A percentile compares a stretch with the other conserved stretches of the same genome.
phyloP scores from a whole-genome alignment of 2,797 vertebrate species.

The Pelodytes ibericus region DNA sequence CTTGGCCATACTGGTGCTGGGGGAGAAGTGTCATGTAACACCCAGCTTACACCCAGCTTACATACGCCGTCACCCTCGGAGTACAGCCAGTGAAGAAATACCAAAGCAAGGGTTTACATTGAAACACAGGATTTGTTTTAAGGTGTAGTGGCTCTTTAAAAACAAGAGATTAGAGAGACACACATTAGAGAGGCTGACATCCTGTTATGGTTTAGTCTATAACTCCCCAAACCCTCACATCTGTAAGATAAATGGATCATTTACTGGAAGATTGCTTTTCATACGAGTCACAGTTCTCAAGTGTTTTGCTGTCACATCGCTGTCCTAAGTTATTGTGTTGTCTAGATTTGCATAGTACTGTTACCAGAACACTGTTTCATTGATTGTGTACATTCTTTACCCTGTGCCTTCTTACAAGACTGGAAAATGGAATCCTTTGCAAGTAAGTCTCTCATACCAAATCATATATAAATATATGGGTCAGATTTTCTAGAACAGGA shows the following conservation, averaged over 20 bases:
- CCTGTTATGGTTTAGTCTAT: not conserved
- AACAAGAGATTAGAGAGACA: no score
- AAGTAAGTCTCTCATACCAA: constrained; percentile 80
- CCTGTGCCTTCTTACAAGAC: constrained; percentile 80
- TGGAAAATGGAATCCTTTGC: constrained; percentile 97
- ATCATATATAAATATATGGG: no score
- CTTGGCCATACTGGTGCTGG: no score
- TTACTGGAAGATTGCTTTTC: constrained; percentile 15
- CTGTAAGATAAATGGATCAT: not conserved
- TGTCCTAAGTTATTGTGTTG: constrained; percentile 1
- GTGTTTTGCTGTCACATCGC: not conserved
- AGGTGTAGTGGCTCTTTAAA: no score
- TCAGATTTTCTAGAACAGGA: no score
- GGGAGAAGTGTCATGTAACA: no score
- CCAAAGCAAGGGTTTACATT: no score
- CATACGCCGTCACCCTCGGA: no score
- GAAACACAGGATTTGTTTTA: no score
- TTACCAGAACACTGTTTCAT: constrained; percentile 36
- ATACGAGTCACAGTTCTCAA: constrained; percentile 18
- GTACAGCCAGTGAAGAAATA: no score
- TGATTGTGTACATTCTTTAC: constrained; percentile 73
- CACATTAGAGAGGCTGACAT: not conserved
- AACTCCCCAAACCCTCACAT: not conserved
- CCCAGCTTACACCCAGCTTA: no score
- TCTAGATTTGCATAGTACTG: constrained; percentile 11